phyloP scores from a whole-genome alignment of 2,113 vertebrate genomes.

The Phodopus roborovskii region DNA sequence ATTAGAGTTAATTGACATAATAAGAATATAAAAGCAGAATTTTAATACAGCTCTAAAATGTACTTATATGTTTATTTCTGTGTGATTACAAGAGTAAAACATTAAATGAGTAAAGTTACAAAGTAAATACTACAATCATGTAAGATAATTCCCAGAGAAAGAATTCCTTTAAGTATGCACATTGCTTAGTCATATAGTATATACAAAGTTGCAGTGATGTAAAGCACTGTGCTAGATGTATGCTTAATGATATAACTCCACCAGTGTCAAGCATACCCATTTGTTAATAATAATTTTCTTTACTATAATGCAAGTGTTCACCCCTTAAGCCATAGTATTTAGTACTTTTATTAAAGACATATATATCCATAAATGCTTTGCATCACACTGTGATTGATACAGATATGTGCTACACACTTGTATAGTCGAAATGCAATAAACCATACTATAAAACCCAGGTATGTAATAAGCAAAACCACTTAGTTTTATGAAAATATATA shows the following conservation, averaged over 20 bases:
- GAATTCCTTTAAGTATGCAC: neutral
- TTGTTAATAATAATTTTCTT: neutral
- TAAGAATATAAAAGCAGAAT: neutral
- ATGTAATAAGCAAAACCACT: neutral
- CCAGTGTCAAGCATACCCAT: too few relatives aligned
- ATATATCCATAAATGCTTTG: neutral
- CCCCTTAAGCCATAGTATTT: too few relatives aligned
- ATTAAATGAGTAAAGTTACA: neutral
- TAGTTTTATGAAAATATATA: neutral
- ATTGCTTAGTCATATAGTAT: neutral
- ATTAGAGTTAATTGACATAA: neutral
- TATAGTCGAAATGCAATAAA: too few relatives aligned
- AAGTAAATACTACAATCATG: neutral
- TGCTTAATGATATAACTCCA: neutral
- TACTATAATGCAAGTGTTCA: too few relatives aligned
- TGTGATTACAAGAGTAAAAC: neutral
- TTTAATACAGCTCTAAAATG: neutral
- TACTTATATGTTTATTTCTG: neutral
- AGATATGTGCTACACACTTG: neutral
- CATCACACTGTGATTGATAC: fast-evolving
- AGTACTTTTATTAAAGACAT: neutral
- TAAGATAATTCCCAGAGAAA: neutral
- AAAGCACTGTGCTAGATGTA: neutral
- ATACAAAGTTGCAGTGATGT: neutral
- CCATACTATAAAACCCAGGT: neutral